Base-by-base conservation (phyloP, 2,888 invertebrate genomes). In the Cataglyphis altisquamis region DNA sequence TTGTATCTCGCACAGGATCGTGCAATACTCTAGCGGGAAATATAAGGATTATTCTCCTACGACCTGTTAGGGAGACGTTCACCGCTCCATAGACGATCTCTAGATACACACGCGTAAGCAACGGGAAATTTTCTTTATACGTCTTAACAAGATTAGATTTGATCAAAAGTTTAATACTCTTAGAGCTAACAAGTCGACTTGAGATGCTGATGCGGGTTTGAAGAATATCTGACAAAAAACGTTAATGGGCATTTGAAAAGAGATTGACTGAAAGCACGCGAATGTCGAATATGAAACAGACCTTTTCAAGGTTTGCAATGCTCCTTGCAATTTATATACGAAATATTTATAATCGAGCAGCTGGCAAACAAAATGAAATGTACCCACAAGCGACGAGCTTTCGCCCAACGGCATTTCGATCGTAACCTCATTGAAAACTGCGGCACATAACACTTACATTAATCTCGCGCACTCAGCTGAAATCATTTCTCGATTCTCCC, bases 1-100 rank as follows among this genome's bases (percentile, higher is more conserved):
- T 90, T 89, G 88, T 89, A 88, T 89, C 87, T 89, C 87, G 86
- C 83, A 64, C 68, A 84, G 83, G 85, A 86, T 85, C 88, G 86
- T 81, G 85, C 86, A 73, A 73, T 84, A 77, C 67, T 52, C 52
- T 80, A 67, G 75, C 66, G 72, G 89, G 83, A 88, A 89, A 89
- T 83, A 87, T 83, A 82, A 81, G 84, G 81, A 86, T 78, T 78
- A 80, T 84, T 63, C 83, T 84, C 62, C 73, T 78, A 78, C 74
- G 74, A 75, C 32, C 72, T 78, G 70, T 63, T 18, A 29, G 48
- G 67, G 84, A 41, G 60, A 57, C 66, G 55, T 25, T 57, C 41
- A 70, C 55, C 67, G 29, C n/a, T 32, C 32, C 48, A 21, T 29
- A 52, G 70, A 52, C 78, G 18, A 52, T 36, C 70, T 80, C 78